Conservation (phyloP, 1,140 invertebrate genomes). For the Leptinotarsa defecta region DNA sequence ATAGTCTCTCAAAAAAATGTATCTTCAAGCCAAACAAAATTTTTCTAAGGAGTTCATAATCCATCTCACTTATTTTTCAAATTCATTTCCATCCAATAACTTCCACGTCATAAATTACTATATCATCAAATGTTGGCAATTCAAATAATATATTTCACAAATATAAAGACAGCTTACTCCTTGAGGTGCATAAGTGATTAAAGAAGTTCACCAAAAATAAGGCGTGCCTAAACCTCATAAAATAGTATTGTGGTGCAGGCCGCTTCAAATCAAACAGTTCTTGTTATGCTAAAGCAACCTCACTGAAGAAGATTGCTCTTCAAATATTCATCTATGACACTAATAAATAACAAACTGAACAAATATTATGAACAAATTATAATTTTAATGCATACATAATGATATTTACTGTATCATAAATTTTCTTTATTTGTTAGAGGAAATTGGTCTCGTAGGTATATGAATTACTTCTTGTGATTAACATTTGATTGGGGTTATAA, state of each 20-base stretch:
- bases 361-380: conserved; percentile 53
- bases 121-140: too few species aligned
- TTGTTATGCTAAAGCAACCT: not conserved
- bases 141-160: too few species aligned
- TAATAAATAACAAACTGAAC: conserved; percentile 53
- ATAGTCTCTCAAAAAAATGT: too few species aligned
- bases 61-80: too few species aligned
- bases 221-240: conserved; percentile 45
- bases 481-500: conserved; percentile 25
- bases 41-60: too few species aligned
- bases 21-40: too few species aligned
- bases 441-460: conserved; percentile 43
- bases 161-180: too few species aligned
- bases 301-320: not conserved
- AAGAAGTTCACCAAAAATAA: conserved; percentile 39
- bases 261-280: conserved; percentile 19
- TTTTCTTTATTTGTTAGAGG: conserved; percentile 47
- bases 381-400: conserved; percentile 53
- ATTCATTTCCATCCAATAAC: too few species aligned
- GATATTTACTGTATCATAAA: conserved; percentile 46
- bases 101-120: too few species aligned
- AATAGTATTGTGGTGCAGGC: conserved; percentile 37
- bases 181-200: too few species aligned
- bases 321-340: conserved; percentile 40
- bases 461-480: conserved; percentile 36